Evolutionary conservation across 2,797 vertebrate species (phyloP), one percentile per base, ranked within the genome.

Genomic region (Nothura maculosa): DNA sequence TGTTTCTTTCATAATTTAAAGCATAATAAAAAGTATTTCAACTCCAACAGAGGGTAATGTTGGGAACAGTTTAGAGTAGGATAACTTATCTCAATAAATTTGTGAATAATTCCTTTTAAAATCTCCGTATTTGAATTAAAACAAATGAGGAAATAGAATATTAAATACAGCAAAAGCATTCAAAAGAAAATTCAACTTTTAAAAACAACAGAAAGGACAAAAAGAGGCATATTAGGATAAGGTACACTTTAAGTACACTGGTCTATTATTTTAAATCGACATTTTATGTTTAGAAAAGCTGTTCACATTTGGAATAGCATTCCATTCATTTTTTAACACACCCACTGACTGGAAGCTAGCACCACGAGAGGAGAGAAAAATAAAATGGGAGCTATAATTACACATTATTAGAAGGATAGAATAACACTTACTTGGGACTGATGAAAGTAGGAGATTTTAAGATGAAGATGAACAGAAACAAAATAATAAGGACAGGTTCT

Each of bases 241-340:
- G 83, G 57, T 18, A 6, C 27, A 74, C 4, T 43, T 42, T 52
- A 87, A 82, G 27, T 58, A 69, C 10, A 32, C 30, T 34, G 30
- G 58, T n/a, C 43, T 40, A 21, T 55, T 36, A 76, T 28, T 90
- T 63, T 20, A 50, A 67, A 74, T 7, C 34, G 32, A 76, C 27
- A 58, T 9, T 64, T 67, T 66, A 67, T 0, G 4, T 50, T 63
- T 58, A 67, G 55, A 63, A 77, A 85, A 70, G 9, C 45, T 50
- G 28, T 68, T 87, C 64, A 69, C 62, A 76, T 63, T 87, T 89
- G 47, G 62, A 81, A 88, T 94, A 84, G 48, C 88, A 76, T 34
- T 92, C 85, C 87, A 38, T 38, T 9, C 38, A 38, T 38, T 38
- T 38, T 38, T 38, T 38, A 94, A 81, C 68, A 63, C 45, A 82